Evolutionary conservation across 2,797 vertebrate species (phyloP), one percentile per base, ranked within the genome.

Genomic region (Choloepus didactylus): DNA sequence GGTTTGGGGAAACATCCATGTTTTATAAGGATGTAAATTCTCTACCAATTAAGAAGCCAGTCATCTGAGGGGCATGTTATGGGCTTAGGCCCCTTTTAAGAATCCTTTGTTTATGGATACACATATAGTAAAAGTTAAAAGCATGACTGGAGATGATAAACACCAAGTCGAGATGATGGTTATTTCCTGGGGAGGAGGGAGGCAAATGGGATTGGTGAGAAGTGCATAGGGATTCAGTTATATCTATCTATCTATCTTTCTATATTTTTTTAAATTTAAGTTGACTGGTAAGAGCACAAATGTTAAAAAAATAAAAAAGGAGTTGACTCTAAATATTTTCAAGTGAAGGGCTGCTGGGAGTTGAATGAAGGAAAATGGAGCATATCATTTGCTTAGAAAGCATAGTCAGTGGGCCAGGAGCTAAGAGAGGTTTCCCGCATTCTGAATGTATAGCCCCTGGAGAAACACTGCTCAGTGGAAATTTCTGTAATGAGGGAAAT

Each of bases 21-120:
- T 96, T 97, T 97, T 96, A 97, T 97, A 95, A 88, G 95, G 85
- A 76, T 91, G 88, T 97, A 95, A 97, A 96, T 60, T 94, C 77
- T 92, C 66, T 76, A 46, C 70, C 41, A 87, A 85, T 96, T 92
- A 97, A 82, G 75, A 81, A 85, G 95, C 79, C 84, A 94, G 79
- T 88, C 90, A 93, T 90, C 69, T 12, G 38, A 91, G 54, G 82
- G 75, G 82, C 25, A 89, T 1, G 1, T 87, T 95, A 89, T 59
- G 44, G 82, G 88, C 66, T 60, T n/a, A 59, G 64, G 75, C 64
- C 95, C 87, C 46, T 44, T 94, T 80, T 38, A 67, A 94, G 96
- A 94, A 95, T 97, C 92, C 83, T 97, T 93, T 95, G 95, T 96
- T 97, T 96, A 97, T 97, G 91, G 83, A 64, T 69, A 92, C 60